Evolutionary conservation across 2,797 vertebrate genomes (phyloP).

Genomic region (Sphenodon punctatus): DNA sequence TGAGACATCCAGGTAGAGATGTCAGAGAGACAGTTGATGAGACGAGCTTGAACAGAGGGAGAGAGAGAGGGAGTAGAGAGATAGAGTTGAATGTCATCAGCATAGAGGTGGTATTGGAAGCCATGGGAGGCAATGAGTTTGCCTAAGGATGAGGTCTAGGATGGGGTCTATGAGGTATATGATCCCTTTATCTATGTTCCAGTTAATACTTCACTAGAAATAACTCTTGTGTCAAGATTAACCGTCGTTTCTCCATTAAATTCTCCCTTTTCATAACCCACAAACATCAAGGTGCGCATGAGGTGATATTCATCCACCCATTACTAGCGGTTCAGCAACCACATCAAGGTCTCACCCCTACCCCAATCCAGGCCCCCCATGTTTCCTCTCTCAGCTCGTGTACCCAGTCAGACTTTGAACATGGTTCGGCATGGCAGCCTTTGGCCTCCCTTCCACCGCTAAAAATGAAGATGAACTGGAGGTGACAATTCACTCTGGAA

Average conservation of each 20-base stretch:
- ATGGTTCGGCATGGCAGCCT: background rate
- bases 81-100: too few species aligned
- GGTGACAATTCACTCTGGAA: background rate
- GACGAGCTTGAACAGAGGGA: too few species aligned
- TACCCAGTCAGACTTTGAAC: background rate
- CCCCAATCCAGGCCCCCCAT: background rate
- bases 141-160: too few species aligned
- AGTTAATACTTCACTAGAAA: background rate
- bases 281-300: background rate
- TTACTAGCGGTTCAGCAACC: background rate
- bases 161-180: too few species aligned
- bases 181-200: background rate
- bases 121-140: too few species aligned
- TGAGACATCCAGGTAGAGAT: too few species aligned
- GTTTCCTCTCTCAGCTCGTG: background rate
- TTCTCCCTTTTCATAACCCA: background rate
- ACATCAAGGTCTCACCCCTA: fast-evolving
- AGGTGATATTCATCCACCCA: background rate
- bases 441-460: background rate
- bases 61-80: too few species aligned
- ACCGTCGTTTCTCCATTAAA: background rate
- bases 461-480: background rate
- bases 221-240: background rate
- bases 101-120: too few species aligned
- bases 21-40: too few species aligned